Base-by-base conservation (phyloP, 2,888 invertebrate species). In the Gnatocerus cornutus region DNA sequence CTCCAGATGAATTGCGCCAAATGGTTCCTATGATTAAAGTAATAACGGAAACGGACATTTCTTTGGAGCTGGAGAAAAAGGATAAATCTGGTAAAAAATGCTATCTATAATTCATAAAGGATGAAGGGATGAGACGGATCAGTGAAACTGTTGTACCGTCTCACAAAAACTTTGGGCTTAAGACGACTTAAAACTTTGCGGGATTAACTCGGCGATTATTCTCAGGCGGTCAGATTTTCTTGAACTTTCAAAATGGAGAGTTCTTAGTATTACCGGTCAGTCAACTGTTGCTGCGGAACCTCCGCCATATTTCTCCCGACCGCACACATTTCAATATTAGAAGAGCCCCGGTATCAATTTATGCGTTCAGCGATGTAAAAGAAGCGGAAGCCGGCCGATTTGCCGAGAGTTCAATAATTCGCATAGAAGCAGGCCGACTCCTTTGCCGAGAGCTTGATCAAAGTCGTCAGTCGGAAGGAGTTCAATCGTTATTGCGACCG, bases 21-120 rank as follows among this genome's bases (percentile, higher is more conserved):
- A 85, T 84, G 84, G 83, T 80, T 82, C 81, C 82, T 82, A 84
- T 85, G 84, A 84, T 85, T 85, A 84, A 84, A 84, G 84, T 83
- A 84, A 85, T 85, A 84, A 84, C 79, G 81, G 79, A 83, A 81
- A 81, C 82, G 81, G 80, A 80, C 80, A 79, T 80, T 79, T 80
- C 79, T 80, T 78, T 75, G 74, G 73, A 77, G 75, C 76, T 72
- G 74, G 76, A 76, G 77, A 77, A 79, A 81, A 81, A 80, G 79
- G 80, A 81, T 80, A 81, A 81, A 82, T 80, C 81, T 79, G 78
- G 77, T 79, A 81, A 83, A 83, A 84, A 82, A 83, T 82, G 79
- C 77, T 79, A 83, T 83, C 83, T 83, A 84, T 84, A 83, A 84
- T 84, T 84, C 84, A 84, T 84, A 83, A 82, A 81, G 83, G 80